phyloP scores from a whole-genome alignment of 2,888 invertebrate genomes.

The Ecliptopera silaceata region DNA sequence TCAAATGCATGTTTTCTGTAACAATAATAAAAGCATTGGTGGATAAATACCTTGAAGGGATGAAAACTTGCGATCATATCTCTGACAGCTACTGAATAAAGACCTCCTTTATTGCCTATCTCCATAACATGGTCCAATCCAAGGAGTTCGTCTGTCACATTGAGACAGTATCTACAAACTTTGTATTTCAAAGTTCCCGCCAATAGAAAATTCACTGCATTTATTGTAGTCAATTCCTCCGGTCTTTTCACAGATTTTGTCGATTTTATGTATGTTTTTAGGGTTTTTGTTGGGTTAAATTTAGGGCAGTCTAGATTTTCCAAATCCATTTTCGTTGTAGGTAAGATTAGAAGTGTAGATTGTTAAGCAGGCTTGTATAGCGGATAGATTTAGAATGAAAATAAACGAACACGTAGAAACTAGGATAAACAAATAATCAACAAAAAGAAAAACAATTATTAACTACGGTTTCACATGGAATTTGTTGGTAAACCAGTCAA shows the following conservation, averaged over 20 bases:
- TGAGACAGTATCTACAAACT: constrained; percentile 70
- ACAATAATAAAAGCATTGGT: too few species aligned
- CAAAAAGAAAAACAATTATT: too few species aligned
- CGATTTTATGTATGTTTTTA: constrained; percentile 37
- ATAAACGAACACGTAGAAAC: background rate
- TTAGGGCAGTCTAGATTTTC: constrained; percentile 32
- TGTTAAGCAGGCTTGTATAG: too few species aligned
- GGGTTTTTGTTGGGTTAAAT: constrained; percentile 22
- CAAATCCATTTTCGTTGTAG: constrained; percentile 43
- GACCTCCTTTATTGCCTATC: constrained; percentile 52
- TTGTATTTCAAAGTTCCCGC: constrained; percentile 57
- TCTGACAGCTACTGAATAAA: constrained; percentile 64
- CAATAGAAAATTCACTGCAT: constrained; percentile 62
- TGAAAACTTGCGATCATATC: constrained; percentile 70
- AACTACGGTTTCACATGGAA: too few species aligned
- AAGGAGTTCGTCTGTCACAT: constrained; percentile 50
- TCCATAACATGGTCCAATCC: constrained; percentile 65
- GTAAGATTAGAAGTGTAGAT: constrained; percentile 19
- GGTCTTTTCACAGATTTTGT: background rate
- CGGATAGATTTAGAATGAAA: background rate
- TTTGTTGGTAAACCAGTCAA: too few species aligned
- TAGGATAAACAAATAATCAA: too few species aligned
- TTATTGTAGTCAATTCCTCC: constrained; percentile 54
- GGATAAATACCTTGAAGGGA: constrained; percentile 75
- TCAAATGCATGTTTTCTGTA: too few species aligned